phyloP scores from a whole-genome alignment of 2,113 vertebrate species.

The Pseudopodoces humilis region DNA sequence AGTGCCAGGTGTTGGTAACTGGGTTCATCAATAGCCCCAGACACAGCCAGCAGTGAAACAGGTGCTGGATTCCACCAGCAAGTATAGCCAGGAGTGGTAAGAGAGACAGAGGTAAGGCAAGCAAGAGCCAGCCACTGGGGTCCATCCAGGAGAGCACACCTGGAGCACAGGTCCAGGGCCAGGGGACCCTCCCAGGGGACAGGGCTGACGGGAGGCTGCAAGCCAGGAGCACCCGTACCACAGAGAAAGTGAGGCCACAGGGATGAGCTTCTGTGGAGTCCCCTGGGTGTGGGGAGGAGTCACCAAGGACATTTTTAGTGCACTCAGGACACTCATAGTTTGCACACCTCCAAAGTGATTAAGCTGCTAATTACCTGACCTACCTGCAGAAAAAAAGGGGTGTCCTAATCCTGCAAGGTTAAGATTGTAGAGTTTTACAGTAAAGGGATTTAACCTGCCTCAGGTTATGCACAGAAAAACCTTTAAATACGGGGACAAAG shows the following conservation, averaged over 20 bases:
- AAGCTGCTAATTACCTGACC: background rate
- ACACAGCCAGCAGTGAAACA: background rate
- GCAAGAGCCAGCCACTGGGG: background rate
- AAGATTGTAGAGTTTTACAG: background rate
- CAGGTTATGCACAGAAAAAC: background rate
- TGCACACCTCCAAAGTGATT: background rate
- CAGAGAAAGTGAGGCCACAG: rapidly evolving
- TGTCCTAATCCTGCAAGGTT: background rate
- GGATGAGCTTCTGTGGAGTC: background rate
- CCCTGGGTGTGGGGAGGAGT: background rate
- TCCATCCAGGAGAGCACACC: background rate
- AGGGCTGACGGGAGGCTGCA: rapidly evolving
- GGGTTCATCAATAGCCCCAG: background rate
- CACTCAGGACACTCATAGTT: background rate
- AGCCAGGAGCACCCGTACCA: rapidly evolving
- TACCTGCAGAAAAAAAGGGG: background rate
- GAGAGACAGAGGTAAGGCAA: background rate
- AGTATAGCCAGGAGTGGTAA: background rate
- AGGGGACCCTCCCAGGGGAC: too few relatives aligned
- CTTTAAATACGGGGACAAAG: background rate
- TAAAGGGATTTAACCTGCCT: background rate
- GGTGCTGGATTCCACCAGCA: background rate
- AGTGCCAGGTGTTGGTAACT: background rate
- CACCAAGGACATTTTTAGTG: background rate
- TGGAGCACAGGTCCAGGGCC: background rate